Base-by-base conservation (phyloP, 2,888 invertebrate species). In the Neoscelio sp. region DNA sequence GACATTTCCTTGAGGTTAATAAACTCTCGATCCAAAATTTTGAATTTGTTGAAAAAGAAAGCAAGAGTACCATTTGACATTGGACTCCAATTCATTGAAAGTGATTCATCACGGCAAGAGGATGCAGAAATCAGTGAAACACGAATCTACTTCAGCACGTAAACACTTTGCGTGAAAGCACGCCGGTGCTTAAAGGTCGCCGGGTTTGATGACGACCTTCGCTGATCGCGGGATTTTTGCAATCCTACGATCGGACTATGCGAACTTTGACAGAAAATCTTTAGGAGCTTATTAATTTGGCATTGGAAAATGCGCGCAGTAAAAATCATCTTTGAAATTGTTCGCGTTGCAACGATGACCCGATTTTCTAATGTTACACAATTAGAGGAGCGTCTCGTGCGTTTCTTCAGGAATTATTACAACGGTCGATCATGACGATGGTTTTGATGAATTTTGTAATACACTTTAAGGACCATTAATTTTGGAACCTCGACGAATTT, bases 121-220 rank as follows among this genome's bases (percentile, higher is more conserved):
- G 48, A 67, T 62, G 50, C 44, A 52, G 42, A 3, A 23, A 2
- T 6, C 38, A 30, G 40, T 13, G 44, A 62, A 67, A 50, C 13
- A 46, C 54, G 54, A 38, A 38, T 77, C 56, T 65, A 65, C 62
- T 26, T 71, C 38, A 13, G 50, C 35, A 33, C 26, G 40, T 15
- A 38, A 18, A 18, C 35, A 4, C 7, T n/a, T 65, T 18, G 64
- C 44, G 71, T 78, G 77, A 78, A 78, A 78, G 71, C 77, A 52
- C 33, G 58, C 13, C 26, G 20, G 56, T 33, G 30, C 67, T 60
- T 35, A 78, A 78, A 78, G 77, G 77, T 71, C 77, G 65, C 5
- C 71, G 7, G 65, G 77, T 78, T 77, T 12, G 13, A 5, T 13
- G 33, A 2, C 33, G 77, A 71, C 77, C 77, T 78, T 78, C 77